Evolutionary conservation across 2,888 invertebrate genomes (phyloP).

Genomic region (Rhagonycha fulva): DNA sequence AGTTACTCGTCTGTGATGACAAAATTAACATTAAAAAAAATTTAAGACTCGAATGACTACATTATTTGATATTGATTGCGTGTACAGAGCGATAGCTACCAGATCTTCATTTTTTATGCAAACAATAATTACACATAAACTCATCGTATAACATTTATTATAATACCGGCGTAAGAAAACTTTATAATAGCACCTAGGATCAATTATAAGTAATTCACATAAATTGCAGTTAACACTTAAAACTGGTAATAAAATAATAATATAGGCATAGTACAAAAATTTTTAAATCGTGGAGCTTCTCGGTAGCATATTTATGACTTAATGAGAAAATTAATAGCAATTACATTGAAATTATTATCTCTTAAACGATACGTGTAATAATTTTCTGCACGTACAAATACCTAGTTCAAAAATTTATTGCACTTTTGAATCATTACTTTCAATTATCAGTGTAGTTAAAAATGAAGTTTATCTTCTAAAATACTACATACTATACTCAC

Average conservation of each 20-base stretch:
- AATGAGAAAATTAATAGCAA: not conserved
- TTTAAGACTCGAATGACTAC: no score
- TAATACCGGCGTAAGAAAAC: not conserved
- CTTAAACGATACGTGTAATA: not conserved
- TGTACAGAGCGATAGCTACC: not conserved
- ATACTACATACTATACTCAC: no score
- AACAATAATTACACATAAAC: not conserved
- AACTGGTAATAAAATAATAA: not conserved
- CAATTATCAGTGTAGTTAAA: not conserved
- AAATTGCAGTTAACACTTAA: not conserved
- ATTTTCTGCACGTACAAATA: not conserved
- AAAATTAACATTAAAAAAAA: not conserved
- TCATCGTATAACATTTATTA: no score
- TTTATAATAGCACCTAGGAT: not conserved
- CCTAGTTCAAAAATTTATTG: not conserved
- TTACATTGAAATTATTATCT: not conserved
- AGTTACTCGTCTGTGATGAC: not conserved
- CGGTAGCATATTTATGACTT: not conserved
- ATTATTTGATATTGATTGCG: not conserved
- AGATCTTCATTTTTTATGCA: no score
- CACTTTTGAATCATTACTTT: not conserved
- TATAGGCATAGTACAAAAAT: not conserved
- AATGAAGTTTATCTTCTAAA: no score
- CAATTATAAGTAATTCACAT: not conserved
- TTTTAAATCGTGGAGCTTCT: not conserved